A percentile compares a stretch with the other conserved stretches of the same genome.
phyloP scores from a whole-genome alignment of 2,888 invertebrate genomes.

The Mamestra brassicae region DNA sequence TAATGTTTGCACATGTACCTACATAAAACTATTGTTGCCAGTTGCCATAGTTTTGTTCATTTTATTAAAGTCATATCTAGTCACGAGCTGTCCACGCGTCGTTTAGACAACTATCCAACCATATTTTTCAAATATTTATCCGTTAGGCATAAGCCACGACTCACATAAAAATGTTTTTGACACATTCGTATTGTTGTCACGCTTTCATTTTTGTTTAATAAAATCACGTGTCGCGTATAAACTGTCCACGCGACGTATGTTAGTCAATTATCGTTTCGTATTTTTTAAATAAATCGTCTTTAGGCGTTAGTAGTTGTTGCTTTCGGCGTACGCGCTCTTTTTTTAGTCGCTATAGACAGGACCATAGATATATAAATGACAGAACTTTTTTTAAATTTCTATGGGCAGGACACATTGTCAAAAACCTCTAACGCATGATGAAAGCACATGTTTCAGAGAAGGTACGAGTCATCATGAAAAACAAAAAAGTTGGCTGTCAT shows the following conservation, averaged over 20 bases:
- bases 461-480: background rate
- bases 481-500: background rate
- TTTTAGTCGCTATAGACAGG: background rate
- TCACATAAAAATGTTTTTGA: slow-evolving; percentile 24
- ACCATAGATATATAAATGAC: too few species aligned
- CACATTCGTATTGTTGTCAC: slow-evolving; percentile 30
- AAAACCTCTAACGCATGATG: background rate
- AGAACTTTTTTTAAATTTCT: too few species aligned
- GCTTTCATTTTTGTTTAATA: slow-evolving; percentile 35
- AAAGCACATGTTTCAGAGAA: background rate
- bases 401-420: background rate
- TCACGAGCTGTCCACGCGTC: background rate
- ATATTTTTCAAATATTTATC: background rate
- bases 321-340: background rate
- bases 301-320: background rate
- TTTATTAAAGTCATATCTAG: background rate
- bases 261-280: slow-evolving; percentile 29
- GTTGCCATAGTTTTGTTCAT: background rate
- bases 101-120: background rate
- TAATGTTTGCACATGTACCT: background rate
- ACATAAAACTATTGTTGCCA: background rate
- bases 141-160: background rate
- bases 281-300: slow-evolving; percentile 32
- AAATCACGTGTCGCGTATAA: slow-evolving; percentile 20
- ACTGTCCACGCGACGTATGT: slow-evolving; percentile 13